A percentile compares a stretch with the other conserved stretches of the same genome.
Evolutionary conservation across 2,113 vertebrate genomes (phyloP).

Genomic region (Garra rufa): DNA sequence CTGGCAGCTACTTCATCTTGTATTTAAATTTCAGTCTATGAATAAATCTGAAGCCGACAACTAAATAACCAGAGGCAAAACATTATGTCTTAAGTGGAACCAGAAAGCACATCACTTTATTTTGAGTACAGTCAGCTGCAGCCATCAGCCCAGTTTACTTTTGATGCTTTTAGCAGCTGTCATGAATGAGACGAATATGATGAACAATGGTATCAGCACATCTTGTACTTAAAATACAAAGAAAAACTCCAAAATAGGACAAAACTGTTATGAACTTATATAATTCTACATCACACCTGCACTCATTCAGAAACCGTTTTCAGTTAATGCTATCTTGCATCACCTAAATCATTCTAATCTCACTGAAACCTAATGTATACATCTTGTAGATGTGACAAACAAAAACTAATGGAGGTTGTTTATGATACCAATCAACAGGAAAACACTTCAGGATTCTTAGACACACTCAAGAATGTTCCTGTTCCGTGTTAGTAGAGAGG

Average conservation of each 20-base stretch:
- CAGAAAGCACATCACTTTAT: slow-evolving; percentile 17
- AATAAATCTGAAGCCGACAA: slow-evolving; percentile 9
- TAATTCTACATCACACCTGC: background rate
- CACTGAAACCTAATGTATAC: slow-evolving; percentile 59
- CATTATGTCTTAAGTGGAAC: background rate
- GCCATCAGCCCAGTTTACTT: background rate
- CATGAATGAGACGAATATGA: background rate
- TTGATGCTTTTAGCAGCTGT: background rate
- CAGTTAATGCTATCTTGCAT: background rate
- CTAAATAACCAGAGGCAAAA: slow-evolving; percentile 10
- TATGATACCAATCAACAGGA: slow-evolving; percentile 54
- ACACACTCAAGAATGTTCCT: slow-evolving; percentile 8
- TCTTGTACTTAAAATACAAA: background rate
- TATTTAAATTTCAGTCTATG: background rate
- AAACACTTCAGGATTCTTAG: slow-evolving; percentile 1
- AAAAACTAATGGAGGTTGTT: slow-evolving; percentile 56
- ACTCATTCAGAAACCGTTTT: background rate
- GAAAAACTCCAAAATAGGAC: background rate
- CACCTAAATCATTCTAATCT: slow-evolving; percentile 41
- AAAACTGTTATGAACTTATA: background rate
- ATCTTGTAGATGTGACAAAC: slow-evolving; percentile 57
- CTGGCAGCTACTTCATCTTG: background rate
- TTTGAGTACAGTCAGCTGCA: slow-evolving; percentile 14
- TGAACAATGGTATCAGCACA: background rate
- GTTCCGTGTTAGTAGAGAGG: background rate